Conservation (phyloP, 2,888 invertebrate species). For the Drosophila multiciliata region DNA sequence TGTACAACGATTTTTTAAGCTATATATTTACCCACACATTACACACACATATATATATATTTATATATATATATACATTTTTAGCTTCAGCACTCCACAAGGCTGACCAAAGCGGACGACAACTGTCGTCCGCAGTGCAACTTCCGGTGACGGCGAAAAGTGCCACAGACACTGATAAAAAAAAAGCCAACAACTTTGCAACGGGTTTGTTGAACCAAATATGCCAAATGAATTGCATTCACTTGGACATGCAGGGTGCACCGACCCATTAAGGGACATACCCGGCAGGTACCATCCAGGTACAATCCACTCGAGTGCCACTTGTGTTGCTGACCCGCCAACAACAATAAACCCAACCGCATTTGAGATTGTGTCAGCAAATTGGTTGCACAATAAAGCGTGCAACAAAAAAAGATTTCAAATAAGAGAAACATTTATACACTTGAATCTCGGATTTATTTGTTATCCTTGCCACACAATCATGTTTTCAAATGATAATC, state of each 20-base stretch:
- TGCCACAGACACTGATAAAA: slow-evolving; percentile 20
- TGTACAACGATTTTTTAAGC: not conserved
- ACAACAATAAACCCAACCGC: not conserved
- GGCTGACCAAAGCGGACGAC: slow-evolving; percentile 22
- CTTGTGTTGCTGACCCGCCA: not conserved
- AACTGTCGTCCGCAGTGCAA: slow-evolving; percentile 14
- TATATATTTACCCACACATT: not conserved
- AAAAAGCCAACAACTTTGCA: slow-evolving; percentile 20
- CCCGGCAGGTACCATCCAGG: not conserved
- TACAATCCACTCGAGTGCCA: not conserved
- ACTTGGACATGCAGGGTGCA: slow-evolving; percentile 44
- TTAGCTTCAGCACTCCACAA: slow-evolving; percentile 11
- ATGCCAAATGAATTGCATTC: slow-evolving; percentile 61
- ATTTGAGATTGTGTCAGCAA: not conserved
- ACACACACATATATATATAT: not conserved
- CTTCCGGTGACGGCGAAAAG: slow-evolving; percentile 19
- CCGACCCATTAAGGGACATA: slow-evolving; percentile 41
- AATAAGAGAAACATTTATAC: not conserved
- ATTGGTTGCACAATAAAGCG: not conserved
- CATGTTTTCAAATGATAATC: not conserved
- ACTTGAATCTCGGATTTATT: not conserved
- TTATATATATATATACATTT: not conserved
- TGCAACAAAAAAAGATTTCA: not conserved
- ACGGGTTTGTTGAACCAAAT: slow-evolving; percentile 58
- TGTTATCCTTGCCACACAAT: not conserved